These are phyloP conservation scores for Cephus pygmeus DNA, from an alignment of 2,888 invertebrate genomes.

Conservation along the genomic window DNA sequence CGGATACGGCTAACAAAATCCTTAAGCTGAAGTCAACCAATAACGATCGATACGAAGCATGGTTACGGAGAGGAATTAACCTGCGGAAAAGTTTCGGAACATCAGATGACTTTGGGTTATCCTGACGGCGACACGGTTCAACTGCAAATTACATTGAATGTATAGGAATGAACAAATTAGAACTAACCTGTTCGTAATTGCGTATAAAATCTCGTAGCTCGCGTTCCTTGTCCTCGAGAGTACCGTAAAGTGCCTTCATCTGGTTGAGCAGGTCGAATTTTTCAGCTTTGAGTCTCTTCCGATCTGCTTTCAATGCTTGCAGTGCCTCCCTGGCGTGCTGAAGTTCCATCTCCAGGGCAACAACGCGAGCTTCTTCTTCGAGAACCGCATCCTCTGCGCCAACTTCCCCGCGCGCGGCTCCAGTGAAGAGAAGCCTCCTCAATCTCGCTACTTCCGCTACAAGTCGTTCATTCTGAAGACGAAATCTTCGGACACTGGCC, in stretches of 20 bases:
- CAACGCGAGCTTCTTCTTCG: slow-evolving; percentile 69
- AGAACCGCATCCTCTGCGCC: slow-evolving; percentile 69
- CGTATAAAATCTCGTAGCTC: slow-evolving; percentile 93
- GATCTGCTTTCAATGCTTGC: slow-evolving; percentile 86
- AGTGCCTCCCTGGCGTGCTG: slow-evolving; percentile 84
- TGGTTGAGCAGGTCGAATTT: slow-evolving; percentile 93
- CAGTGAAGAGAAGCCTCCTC: slow-evolving; percentile 74
- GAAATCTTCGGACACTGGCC: slow-evolving; percentile 73
- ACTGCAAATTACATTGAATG: not conserved
- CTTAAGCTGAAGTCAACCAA: not conserved
- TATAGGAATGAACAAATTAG: not conserved
- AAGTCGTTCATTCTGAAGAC: slow-evolving; percentile 82
- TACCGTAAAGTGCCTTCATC: slow-evolving; percentile 94
- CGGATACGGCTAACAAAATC: not conserved
- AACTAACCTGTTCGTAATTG: slow-evolving; percentile 88
- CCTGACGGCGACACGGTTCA: not conserved
- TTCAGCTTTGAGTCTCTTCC: slow-evolving; percentile 91
- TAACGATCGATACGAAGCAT: slow-evolving; percentile 18
- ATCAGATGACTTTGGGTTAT: not conserved
- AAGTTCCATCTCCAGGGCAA: slow-evolving; percentile 77
- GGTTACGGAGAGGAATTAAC: slow-evolving; percentile 27
- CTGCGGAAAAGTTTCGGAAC: not conserved
- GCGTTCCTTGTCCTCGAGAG: slow-evolving; percentile 93
- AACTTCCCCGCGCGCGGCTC: slow-evolving; percentile 71
- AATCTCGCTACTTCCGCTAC: slow-evolving; percentile 78